These are phyloP conservation scores for Piscicola geometra DNA, from an alignment of 2,888 invertebrate genomes.

Conservation along the genomic window DNA sequence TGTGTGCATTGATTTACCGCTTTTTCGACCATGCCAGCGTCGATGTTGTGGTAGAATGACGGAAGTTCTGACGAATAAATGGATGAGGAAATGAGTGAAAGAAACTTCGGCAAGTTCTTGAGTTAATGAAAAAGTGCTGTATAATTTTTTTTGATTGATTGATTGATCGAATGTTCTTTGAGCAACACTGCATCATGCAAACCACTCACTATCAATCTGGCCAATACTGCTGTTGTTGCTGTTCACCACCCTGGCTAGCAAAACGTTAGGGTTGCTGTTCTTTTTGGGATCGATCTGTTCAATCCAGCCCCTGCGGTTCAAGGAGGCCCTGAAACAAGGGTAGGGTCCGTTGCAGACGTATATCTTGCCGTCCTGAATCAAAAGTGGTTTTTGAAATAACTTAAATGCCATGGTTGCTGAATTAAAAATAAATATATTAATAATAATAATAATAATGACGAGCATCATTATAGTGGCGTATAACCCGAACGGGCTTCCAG, in stretches of 20 bases:
- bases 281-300: constrained; percentile 50
- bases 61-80: background rate
- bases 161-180: too few relatives aligned
- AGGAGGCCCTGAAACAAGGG: constrained; percentile 50
- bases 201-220: too few relatives aligned
- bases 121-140: too few relatives aligned
- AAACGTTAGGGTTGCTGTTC: background rate
- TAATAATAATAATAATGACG: background rate
- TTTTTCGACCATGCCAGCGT: background rate
- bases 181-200: too few relatives aligned
- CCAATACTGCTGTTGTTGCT: background rate
- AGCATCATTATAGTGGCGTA: too few relatives aligned
- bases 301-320: constrained; percentile 55
- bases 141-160: too few relatives aligned
- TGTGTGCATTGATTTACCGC: too few relatives aligned
- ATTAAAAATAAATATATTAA: background rate
- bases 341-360: constrained; percentile 56
- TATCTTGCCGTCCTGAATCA: constrained; percentile 50
- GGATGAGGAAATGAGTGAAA: background rate
- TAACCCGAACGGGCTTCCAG: too few relatives aligned
- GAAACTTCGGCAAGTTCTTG: too few relatives aligned
- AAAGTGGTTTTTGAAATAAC: background rate
- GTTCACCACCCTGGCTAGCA: background rate
- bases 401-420: background rate
- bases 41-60: background rate